Evolutionary conservation across 2,888 invertebrate species (phyloP).

Genomic region (Perdita meconis): DNA sequence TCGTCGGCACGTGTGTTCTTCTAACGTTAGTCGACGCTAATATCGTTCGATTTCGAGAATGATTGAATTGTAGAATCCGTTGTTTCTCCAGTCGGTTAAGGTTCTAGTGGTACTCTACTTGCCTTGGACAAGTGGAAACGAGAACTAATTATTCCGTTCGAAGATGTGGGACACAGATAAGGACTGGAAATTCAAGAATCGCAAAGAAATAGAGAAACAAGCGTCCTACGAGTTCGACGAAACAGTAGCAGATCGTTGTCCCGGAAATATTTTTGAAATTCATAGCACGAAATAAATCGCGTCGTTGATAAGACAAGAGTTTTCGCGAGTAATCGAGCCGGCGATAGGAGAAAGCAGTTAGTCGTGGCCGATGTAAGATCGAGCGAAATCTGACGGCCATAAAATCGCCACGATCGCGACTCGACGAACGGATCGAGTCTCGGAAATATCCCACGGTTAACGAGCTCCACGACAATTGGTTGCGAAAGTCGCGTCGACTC

Average conservation of each 20-base stretch:
- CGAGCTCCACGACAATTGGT: not conserved
- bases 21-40: too few relatives aligned
- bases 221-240: not conserved
- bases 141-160: too few relatives aligned
- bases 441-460: too few relatives aligned
- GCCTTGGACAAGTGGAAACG: too few relatives aligned
- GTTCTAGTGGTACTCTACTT: too few relatives aligned
- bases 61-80: too few relatives aligned
- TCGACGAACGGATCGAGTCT: conserved; percentile 25
- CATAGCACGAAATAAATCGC: conserved; percentile 12
- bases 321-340: conserved; percentile 24
- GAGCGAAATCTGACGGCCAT: conserved; percentile 32
- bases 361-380: conserved; percentile 50
- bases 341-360: conserved; percentile 50
- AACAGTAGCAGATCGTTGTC: not conserved
- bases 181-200: too few relatives aligned
- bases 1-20: too few relatives aligned
- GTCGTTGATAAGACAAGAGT: conserved; percentile 39
- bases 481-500: not conserved
- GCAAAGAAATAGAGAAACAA: too few relatives aligned
- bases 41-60: too few relatives aligned
- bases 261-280: conserved; percentile 13
- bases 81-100: too few relatives aligned
- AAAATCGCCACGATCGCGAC: conserved; percentile 19
- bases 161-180: too few relatives aligned